Base-by-base conservation (phyloP, 2,113 vertebrate species). In the Osmerus mordax region DNA sequence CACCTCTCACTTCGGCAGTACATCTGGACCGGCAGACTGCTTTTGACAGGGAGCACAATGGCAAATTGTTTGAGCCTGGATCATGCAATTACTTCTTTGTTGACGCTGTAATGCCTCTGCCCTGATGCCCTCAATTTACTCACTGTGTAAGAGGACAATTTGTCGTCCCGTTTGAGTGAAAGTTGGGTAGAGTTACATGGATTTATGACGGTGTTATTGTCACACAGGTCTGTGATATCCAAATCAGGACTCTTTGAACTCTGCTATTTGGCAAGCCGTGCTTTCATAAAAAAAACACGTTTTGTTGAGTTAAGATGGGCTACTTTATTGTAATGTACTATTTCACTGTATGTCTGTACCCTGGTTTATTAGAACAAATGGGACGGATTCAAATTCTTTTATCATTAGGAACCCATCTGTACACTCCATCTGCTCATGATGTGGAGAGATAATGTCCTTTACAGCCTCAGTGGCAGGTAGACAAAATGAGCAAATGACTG, bases 31-130 rank as follows among this genome's bases (percentile, higher is more conserved):
- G 61, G 76, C 65, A 72, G 19, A 14, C 70, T 64, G 81, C 78
- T 76, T 83, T 82, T 84, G 81, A 85, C 79, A 72, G 73, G 58
- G 76, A 81, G 67, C 59, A 90, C 84, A 91, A 88, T 78, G 59
- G 84, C 25, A 78, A 73, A 86, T 84, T 85, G 84, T 86, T 86
- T 76, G 67, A 70, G 70, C 77, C 28, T 59, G 79, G 32, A 75
- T 87, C 83, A 19, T 81, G 80, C 77, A 81, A 86, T 90, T 88
- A 84, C 77, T 73, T 81, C 72, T 84, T 88, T 87, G 74, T 81
- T 82, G 69, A n/a, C 53, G 6, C 71, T 70, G 78, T 47, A 53
- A 54, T 78, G 83, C 69, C 74, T 69, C 66, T 41, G 16, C 28
- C 55, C 67, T 32, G n/a, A n/a, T 25, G 41, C 32, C 41, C 47